A percentile compares a stretch with the other conserved stretches of the same genome.
phyloP scores from a whole-genome alignment of 1,140 invertebrate genomes.

The Zaprionus ornatus region DNA sequence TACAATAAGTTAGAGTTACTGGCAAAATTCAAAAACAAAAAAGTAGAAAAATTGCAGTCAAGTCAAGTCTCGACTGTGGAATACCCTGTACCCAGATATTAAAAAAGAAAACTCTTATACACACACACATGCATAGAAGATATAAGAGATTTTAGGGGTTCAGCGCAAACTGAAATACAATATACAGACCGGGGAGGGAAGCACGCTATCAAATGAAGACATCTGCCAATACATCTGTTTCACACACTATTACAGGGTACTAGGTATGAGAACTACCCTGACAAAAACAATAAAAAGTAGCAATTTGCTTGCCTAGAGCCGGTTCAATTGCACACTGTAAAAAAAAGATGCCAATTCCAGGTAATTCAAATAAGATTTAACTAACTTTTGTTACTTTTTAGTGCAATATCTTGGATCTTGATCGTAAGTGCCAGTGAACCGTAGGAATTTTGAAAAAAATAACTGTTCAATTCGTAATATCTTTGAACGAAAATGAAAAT shows the following conservation, averaged over 20 bases:
- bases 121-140: neutral
- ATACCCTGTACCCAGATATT: neutral
- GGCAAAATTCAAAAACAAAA: neutral
- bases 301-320: neutral
- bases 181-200: neutral
- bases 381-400: neutral
- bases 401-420: neutral
- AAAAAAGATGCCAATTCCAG: neutral
- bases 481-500: slow-evolving; percentile 11
- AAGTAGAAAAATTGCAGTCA: neutral
- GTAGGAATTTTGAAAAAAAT: neutral
- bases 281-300: neutral
- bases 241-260: neutral
- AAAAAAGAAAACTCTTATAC: neutral
- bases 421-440: neutral
- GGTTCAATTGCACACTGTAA: neutral
- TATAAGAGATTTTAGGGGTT: neutral
- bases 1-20: neutral
- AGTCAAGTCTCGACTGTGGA: neutral
- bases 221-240: neutral
- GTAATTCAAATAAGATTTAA: neutral
- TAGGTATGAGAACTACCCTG: neutral
- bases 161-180: neutral
- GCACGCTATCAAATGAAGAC: neutral
- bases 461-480: slow-evolving; percentile 2